Base-by-base conservation (phyloP, 1,140 invertebrate genomes). In the Lysiphlebus fabarum region DNA sequence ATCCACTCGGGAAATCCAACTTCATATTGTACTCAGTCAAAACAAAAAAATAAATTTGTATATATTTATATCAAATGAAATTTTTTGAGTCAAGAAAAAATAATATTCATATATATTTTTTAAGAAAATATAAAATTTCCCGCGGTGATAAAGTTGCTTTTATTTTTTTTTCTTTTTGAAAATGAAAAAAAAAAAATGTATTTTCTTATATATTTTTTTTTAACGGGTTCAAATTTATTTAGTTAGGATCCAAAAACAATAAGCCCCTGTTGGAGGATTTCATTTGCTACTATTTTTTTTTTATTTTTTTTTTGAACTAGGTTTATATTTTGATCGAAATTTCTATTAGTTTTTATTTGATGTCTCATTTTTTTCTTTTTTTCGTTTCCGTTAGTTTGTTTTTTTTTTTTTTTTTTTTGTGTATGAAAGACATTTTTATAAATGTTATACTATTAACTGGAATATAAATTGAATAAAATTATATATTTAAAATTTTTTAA, bases 201-300 rank as follows among this genome's bases (percentile, higher is more conserved):
- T 47, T 45, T 42, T 59, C 65, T n/a, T n/a, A n/a, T n/a, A n/a
- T n/a, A n/a, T n/a, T n/a, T n/a, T n/a, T n/a, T n/a, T n/a, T n/a
- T n/a, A n/a, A n/a, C n/a, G 62, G 55, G 64, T 48, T 56, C 51
- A 61, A 42, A 61, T 65, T 61, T 74, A 70, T 75, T 76, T 75
- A 59, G 64, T 73, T 73, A 75, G 72, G 72, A 74, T 61, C 41
- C 53, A 53, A 55, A 51, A 33, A 51, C 38, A 40, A 73, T 73
- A 75, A 66, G 65, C 68, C 62, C 67, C 67, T 33, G 43, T 26
- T 43, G 17, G 17, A n/a, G 65, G 72, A 73, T 75, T 74, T 73
- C 72, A 70, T 74, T 76, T 73, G 56, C 64, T 67, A 58, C 50
- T 61, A 12, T n/a, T 37, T 37, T 53, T 60, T 47, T 56, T 49